A percentile compares a stretch with the other conserved stretches of the same genome.
Conservation (phyloP, 2,797 vertebrate species). For the Discoglossus pictus region DNA sequence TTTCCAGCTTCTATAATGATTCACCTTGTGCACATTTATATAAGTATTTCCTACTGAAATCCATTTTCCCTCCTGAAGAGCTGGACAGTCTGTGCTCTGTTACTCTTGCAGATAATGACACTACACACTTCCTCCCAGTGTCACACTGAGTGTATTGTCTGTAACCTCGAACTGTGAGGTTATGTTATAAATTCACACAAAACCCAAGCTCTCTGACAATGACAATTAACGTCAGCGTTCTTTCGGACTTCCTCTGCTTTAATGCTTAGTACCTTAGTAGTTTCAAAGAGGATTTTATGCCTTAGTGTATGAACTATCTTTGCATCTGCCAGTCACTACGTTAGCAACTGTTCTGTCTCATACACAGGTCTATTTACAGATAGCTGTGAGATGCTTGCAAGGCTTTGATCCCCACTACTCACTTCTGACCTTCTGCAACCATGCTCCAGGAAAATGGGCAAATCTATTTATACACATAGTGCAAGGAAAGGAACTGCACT, state of each 20-base stretch:
- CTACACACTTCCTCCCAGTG: not conserved
- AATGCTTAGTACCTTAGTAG: not conserved
- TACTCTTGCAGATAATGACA: not conserved
- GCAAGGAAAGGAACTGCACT: too few relatives aligned
- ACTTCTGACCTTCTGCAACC: not conserved
- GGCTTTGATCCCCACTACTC: not conserved
- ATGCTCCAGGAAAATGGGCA: too few relatives aligned
- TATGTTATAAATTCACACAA: not conserved
- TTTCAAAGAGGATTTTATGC: not conserved
- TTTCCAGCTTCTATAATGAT: too few relatives aligned
- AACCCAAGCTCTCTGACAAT: not conserved
- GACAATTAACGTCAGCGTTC: not conserved
- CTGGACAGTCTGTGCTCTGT: too few relatives aligned
- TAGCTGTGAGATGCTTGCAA: not conserved
- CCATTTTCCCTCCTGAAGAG: too few relatives aligned
- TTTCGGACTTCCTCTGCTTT: not conserved
- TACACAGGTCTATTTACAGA: slow-evolving; percentile 14
- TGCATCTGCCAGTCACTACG: slow-evolving; percentile 5
- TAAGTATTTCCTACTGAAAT: too few relatives aligned
- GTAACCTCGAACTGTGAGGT: not conserved
- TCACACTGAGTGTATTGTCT: not conserved
- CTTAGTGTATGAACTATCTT: slow-evolving; percentile 3
- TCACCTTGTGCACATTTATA: too few relatives aligned
- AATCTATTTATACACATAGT: too few relatives aligned
- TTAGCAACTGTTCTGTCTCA: not conserved